Conservation (phyloP, 2,888 invertebrate species). For the Drosophila neonasuta region DNA sequence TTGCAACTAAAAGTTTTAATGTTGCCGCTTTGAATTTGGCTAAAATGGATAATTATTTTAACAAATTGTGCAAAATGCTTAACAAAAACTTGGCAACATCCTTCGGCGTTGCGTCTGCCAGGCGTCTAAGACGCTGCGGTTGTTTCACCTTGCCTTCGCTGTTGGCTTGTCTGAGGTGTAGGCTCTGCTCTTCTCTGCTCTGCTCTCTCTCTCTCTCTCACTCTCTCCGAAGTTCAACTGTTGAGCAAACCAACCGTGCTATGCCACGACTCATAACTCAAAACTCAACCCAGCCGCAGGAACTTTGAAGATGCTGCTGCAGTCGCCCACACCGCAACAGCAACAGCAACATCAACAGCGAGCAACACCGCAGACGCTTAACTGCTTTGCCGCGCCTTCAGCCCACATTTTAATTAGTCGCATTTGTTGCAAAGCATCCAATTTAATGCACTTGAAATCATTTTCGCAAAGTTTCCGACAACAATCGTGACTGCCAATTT, state of each 20-base stretch:
- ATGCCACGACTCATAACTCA: constrained; percentile 52
- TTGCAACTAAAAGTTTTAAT: constrained; percentile 69
- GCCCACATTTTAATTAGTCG: constrained; percentile 72
- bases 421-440: constrained; percentile 74
- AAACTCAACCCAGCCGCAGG: constrained; percentile 57
- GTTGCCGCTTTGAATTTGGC: constrained; percentile 71
- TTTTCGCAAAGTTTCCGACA: constrained; percentile 58
- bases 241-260: constrained; percentile 23
- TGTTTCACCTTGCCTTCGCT: constrained; percentile 8
- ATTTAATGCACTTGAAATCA: constrained; percentile 77
- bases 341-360: background rate
- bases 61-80: constrained; percentile 69
- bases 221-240: constrained; percentile 25
- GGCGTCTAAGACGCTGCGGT: constrained; percentile 25
- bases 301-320: constrained; percentile 52
- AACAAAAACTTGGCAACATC: constrained; percentile 47
- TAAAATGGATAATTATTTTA: constrained; percentile 74
- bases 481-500: constrained; percentile 34
- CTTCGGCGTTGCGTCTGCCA: background rate
- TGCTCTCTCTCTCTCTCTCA: no score
- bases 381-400: constrained; percentile 44
- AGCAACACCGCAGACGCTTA: constrained; percentile 9
- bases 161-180: background rate
- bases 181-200: background rate
- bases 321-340: constrained; percentile 10